These are phyloP conservation scores for Discoglossus pictus DNA, from an alignment of 2,797 vertebrate species.

Conservation along the genomic window DNA sequence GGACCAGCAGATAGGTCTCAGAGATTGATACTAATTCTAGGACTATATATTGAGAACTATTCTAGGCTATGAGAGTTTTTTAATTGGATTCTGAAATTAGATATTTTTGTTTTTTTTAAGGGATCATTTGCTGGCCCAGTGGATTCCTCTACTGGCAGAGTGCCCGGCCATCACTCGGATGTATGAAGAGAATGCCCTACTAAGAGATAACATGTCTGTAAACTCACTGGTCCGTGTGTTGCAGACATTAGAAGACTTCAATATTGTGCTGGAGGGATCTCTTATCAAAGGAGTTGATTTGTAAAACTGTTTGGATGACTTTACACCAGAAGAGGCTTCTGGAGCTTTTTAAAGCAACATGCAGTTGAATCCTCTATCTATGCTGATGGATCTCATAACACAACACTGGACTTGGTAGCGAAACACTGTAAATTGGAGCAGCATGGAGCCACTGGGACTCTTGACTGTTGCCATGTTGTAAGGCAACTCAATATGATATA, in stretches of 20 bases:
- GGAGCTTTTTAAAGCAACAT: not conserved
- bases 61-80: too few relatives aligned
- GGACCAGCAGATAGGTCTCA: too few relatives aligned
- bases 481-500: constrained; percentile 66
- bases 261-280: constrained; percentile 86
- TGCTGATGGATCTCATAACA: constrained; percentile 47
- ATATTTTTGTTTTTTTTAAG: constrained; percentile 59
- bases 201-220: constrained; percentile 84
- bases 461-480: constrained; percentile 56
- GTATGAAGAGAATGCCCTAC: constrained; percentile 88
- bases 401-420: constrained; percentile 44
- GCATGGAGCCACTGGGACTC: constrained; percentile 32
- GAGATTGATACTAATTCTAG: too few relatives aligned
- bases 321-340: not conserved
- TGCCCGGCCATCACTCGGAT: constrained; percentile 82
- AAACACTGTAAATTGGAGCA: constrained; percentile 56
- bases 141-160: constrained; percentile 89
- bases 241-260: constrained; percentile 90
- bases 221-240: constrained; percentile 86
- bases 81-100: not conserved
- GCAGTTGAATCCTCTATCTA: too few relatives aligned
- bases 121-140: constrained; percentile 87
- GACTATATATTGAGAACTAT: too few relatives aligned
- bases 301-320: constrained; percentile 66
- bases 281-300: constrained; percentile 94